Conservation (phyloP, 2,113 vertebrate species). For the Lates calcarifer region DNA sequence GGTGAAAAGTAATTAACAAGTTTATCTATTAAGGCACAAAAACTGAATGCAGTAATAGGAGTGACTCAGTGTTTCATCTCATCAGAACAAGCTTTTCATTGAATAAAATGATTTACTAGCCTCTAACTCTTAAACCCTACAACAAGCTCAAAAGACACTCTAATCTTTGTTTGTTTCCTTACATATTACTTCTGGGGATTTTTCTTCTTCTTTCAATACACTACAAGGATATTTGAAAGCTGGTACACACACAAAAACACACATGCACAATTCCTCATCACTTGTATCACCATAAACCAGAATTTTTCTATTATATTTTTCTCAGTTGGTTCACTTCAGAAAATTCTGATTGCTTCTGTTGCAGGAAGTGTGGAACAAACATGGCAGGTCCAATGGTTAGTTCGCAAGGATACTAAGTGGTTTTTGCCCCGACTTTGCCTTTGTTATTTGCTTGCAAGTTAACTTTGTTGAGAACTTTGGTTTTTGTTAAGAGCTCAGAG, state of each 20-base stretch:
- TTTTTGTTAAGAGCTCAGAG: slow-evolving; percentile 12
- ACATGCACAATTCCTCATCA: neutral
- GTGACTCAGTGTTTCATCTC: neutral
- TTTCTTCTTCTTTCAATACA: slow-evolving; percentile 1
- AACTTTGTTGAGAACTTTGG: slow-evolving; percentile 35
- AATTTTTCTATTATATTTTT: slow-evolving; percentile 40
- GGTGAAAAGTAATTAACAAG: neutral
- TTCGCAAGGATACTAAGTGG: slow-evolving; percentile 1
- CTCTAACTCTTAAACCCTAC: neutral
- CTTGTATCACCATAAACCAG: slow-evolving; percentile 12
- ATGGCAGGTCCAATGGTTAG: slow-evolving; percentile 35
- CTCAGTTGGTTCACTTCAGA: slow-evolving; percentile 45
- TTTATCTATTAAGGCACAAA: neutral
- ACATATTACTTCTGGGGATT: neutral
- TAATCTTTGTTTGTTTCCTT: neutral
- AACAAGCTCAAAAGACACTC: neutral
- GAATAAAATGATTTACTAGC: neutral
- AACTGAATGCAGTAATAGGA: neutral
- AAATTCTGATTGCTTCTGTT: slow-evolving; percentile 49
- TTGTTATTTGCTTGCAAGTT: slow-evolving; percentile 41
- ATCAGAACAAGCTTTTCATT: neutral
- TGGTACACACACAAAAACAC: neutral
- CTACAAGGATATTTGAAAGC: slow-evolving; percentile 15
- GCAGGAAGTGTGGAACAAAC: slow-evolving; percentile 35
- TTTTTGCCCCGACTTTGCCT: slow-evolving; percentile 7